Percentiles rank a stretch among this genome's conserved stretches.
Evolutionary conservation across 2,113 vertebrate genomes (phyloP).

Genomic region (Triplophysa siluroides): DNA sequence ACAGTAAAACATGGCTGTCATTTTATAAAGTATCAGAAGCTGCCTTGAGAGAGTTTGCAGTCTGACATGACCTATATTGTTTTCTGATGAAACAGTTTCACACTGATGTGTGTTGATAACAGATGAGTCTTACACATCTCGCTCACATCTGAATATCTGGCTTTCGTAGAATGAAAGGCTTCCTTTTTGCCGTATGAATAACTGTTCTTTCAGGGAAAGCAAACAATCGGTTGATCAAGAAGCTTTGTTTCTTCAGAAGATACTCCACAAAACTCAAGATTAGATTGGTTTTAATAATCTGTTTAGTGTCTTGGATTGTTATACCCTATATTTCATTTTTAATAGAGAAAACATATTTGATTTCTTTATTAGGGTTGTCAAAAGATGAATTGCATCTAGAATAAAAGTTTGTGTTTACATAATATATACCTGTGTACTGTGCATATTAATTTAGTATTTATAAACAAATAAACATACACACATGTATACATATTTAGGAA

Average conservation of each 20-base stretch:
- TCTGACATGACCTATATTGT: neutral
- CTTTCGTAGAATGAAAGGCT: neutral
- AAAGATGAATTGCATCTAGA: too few relatives aligned
- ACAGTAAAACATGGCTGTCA: neutral
- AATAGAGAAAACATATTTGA: too few relatives aligned
- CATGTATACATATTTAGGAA: too few relatives aligned
- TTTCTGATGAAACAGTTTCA: neutral
- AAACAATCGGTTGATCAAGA: neutral
- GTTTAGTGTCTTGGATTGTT: neutral
- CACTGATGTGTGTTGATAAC: neutral
- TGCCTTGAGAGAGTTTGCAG: neutral
- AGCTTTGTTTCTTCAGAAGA: neutral
- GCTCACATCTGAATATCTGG: neutral
- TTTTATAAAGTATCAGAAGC: neutral
- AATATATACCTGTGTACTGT: too few relatives aligned
- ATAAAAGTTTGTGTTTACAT: too few relatives aligned
- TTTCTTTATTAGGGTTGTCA: too few relatives aligned
- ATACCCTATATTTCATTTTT: too few relatives aligned
- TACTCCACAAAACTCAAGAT: neutral
- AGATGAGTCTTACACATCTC: neutral
- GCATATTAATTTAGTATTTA: too few relatives aligned
- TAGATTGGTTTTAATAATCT: neutral
- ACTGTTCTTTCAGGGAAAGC: neutral
- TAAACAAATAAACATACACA: too few relatives aligned
- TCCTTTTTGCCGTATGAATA: neutral